phyloP scores from a whole-genome alignment of 2,113 vertebrate genomes.

The Petromus typicus region DNA sequence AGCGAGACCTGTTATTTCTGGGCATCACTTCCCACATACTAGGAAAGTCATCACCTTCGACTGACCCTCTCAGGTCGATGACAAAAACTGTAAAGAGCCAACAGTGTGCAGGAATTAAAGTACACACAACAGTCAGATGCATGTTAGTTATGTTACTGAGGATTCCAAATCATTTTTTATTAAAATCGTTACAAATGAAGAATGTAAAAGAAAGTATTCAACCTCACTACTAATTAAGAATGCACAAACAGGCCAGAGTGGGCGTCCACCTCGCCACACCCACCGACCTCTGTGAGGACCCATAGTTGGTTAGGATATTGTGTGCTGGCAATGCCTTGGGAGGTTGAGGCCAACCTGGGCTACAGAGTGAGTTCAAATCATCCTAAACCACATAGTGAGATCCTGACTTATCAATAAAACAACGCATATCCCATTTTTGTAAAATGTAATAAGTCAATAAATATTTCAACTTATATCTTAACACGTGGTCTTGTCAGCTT shows the following conservation, averaged over 20 bases:
- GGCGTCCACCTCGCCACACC: not conserved
- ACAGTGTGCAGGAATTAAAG: not conserved
- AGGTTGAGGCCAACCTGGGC: not conserved
- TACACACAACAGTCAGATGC: not conserved
- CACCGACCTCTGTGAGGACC: too few species aligned
- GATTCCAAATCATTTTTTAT: constrained; percentile 6
- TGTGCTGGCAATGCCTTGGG: not conserved
- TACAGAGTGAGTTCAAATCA: not conserved
- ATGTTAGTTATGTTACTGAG: not conserved
- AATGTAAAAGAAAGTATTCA: constrained; percentile 3
- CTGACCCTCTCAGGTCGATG: not conserved
- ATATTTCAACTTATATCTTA: not conserved
- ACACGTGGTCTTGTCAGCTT: not conserved
- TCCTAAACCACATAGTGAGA: not conserved
- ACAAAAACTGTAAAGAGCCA: not conserved
- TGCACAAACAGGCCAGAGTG: not conserved
- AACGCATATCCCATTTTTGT: not conserved
- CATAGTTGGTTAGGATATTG: too few species aligned
- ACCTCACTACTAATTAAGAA: not conserved
- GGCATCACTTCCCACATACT: not conserved
- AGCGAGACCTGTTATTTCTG: not conserved
- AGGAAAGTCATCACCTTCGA: not conserved
- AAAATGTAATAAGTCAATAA: not conserved
- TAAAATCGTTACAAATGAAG: not conserved
- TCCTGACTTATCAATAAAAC: not conserved